phyloP scores from a whole-genome alignment of 1,140 invertebrate species.

The Ostrea denselamellosa region DNA sequence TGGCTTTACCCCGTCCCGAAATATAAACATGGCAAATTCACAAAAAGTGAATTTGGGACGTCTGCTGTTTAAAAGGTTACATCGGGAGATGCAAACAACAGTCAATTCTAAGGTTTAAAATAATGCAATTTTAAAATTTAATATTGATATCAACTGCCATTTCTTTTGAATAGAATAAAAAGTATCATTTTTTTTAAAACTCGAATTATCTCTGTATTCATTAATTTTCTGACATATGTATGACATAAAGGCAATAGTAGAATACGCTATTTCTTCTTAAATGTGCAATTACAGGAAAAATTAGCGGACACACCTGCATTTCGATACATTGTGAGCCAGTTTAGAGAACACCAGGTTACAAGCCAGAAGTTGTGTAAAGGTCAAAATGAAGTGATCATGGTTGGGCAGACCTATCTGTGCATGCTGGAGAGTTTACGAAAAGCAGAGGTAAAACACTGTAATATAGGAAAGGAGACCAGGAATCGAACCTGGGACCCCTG shows the following conservation, averaged over 20 bases:
- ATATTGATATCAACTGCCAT: background rate
- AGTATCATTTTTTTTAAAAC: background rate
- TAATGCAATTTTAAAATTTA: background rate
- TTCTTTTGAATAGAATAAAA: background rate
- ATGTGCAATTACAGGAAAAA: background rate
- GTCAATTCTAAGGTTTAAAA: background rate
- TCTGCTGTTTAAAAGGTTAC: constrained; percentile 1
- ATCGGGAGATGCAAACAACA: background rate
- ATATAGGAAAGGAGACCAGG: no score
- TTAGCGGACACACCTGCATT: background rate
- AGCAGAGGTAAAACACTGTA: background rate
- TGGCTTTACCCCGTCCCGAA: background rate
- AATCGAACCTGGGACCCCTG: no score
- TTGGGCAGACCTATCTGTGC: constrained; percentile 18
- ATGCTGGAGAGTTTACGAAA: constrained; percentile 27
- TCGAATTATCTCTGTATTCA: background rate
- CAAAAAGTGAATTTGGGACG: constrained; percentile 5
- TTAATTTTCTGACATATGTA: no score
- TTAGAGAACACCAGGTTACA: background rate
- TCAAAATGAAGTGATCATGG: constrained; percentile 24
- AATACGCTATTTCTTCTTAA: background rate
- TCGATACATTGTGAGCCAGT: constrained; percentile 17
- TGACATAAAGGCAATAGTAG: no score
- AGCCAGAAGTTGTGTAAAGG: constrained; percentile 21
- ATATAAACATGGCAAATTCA: constrained; percentile 10